Conservation (phyloP, 2,113 vertebrate genomes). For the Tachysurus fulvidraco region DNA sequence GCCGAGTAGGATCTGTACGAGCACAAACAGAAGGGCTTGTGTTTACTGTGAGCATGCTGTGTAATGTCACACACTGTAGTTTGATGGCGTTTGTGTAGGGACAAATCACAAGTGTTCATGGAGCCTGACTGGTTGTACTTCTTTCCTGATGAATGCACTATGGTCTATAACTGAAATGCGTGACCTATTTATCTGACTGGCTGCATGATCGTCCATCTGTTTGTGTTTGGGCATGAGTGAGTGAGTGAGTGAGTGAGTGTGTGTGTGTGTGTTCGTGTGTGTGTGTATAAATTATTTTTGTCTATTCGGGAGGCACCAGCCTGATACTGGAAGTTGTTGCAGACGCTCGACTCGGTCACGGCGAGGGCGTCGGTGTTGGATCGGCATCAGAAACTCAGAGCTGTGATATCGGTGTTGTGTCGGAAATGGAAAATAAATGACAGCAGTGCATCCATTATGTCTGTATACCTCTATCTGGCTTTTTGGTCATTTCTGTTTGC, state of each 20-base stretch:
- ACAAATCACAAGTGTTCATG: background rate
- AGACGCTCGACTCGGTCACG: background rate
- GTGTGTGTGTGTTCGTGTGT: background rate
- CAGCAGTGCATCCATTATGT: background rate
- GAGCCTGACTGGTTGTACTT: background rate
- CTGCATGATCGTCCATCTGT: constrained; percentile 10
- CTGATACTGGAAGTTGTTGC: background rate
- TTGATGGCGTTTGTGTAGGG: background rate
- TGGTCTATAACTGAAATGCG: background rate
- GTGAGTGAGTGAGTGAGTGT: background rate
- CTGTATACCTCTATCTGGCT: too few species aligned
- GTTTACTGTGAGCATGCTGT: background rate
- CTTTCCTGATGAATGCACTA: constrained; percentile 7
- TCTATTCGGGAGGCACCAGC: background rate
- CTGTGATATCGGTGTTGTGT: background rate
- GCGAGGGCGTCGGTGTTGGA: background rate
- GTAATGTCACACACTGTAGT: constrained; percentile 9
- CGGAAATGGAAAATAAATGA: background rate
- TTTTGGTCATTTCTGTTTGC: background rate
- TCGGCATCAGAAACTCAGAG: background rate
- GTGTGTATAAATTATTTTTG: background rate
- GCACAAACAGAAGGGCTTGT: background rate
- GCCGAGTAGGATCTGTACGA: background rate
- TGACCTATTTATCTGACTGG: constrained; percentile 16
- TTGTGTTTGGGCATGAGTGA: background rate